Conservation (phyloP, 2,113 vertebrate species). For the Chitala chitala region DNA sequence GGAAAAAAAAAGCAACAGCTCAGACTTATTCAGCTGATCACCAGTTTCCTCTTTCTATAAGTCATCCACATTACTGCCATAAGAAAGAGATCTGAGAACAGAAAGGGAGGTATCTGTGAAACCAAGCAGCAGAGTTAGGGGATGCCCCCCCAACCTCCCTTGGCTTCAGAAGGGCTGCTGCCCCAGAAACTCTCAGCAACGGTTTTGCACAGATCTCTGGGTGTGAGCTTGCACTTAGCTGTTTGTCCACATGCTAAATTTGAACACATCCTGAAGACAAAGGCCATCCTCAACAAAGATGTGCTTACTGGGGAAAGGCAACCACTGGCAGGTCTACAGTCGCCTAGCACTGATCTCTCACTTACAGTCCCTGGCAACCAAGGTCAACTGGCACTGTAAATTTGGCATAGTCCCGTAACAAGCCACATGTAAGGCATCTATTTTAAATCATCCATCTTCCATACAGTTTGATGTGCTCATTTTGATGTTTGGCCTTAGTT, state of each 20-base stretch:
- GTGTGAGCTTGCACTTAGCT: background rate
- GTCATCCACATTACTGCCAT: conserved; percentile 17
- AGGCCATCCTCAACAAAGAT: background rate
- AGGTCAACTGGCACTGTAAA: too few relatives aligned
- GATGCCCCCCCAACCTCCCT: conserved; percentile 20
- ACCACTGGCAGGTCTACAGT: too few relatives aligned
- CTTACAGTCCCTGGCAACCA: too few relatives aligned
- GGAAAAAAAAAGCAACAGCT: background rate
- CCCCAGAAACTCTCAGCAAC: background rate
- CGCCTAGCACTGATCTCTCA: too few relatives aligned
- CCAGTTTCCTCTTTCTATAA: conserved; percentile 20
- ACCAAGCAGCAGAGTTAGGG: background rate
- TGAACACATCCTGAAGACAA: background rate
- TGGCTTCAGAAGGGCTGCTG: background rate
- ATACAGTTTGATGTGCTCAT: too few relatives aligned
- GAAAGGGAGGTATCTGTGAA: conserved; percentile 6
- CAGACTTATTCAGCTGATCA: conserved; percentile 22
- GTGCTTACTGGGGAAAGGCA: too few relatives aligned
- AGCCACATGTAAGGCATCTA: too few relatives aligned
- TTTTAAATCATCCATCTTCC: too few relatives aligned
- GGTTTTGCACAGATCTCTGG: background rate
- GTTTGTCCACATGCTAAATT: background rate
- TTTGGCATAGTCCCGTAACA: too few relatives aligned
- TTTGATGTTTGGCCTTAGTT: too few relatives aligned
- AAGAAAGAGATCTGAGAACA: conserved; percentile 15